Evolutionary conservation across 1,140 invertebrate species (phyloP), one percentile per base, ranked within the genome.

Genomic region (Drosophila sulfurigaster): DNA sequence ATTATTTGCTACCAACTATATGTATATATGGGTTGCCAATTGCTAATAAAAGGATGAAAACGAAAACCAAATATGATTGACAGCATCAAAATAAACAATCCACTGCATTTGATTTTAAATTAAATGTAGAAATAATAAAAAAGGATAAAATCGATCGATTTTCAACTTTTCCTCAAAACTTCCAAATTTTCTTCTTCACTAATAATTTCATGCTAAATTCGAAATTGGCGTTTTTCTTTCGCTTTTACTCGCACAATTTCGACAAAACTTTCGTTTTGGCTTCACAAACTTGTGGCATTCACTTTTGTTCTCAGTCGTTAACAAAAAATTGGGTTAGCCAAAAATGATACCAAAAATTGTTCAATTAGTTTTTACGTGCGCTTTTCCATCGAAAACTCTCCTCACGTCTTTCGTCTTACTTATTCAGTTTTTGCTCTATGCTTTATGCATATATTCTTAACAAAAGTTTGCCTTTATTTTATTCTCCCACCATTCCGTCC

Each of bases 301-400:
- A 75, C 72, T 75, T 75, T 75, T 70, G 32, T 75, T 70, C 72
- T 63, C 51, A 7, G 57, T 15, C 3, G 51, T 11, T 25, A 35
- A 38, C 5, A 43, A 56, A 30, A 57, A 73, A 75, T 75, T 70
- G 35, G 72, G 58, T 70, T 75, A 58, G 58, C 66, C 72, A 64
- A 75, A 75, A 75, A 63, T 70, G 66, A 70, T 75, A 70, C 16
- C 72, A 43, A 64, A 75, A 75, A 70, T 75, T 62, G 66, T 75
- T 69, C 72, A 75, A 75, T 75, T 75, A 75, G 72, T 63, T 75
- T 75, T 70, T 51, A 63, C 72, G 71, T 69, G 71, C 57, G 57
- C 66, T 65, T 62, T 49, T n/a, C n/a, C 13, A n/a, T n/a, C 20
- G 3, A 45, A 45, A 45, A 38, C 13, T 45, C 3, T 3, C 20